phyloP scores from a whole-genome alignment of 2,888 invertebrate genomes.

The Agelastica alni region DNA sequence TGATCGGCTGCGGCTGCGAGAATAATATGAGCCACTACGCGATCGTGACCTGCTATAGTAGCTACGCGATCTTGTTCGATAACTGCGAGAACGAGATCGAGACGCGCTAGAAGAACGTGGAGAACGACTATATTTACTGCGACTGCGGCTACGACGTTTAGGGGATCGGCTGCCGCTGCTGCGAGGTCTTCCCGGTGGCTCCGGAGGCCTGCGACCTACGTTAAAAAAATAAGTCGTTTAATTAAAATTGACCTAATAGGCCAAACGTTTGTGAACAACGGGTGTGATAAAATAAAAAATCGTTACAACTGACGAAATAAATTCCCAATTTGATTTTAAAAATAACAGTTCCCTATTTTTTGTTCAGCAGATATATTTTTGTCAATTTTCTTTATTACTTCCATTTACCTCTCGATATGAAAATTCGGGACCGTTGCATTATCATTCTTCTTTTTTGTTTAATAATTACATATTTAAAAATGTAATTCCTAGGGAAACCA shows the following conservation, averaged over 20 bases:
- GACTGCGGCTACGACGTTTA: slow-evolving; percentile 70
- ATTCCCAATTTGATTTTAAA: no score
- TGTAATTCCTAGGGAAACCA: no score
- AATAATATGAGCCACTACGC: slow-evolving; percentile 60
- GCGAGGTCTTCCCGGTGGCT: slow-evolving; percentile 56
- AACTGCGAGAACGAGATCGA: slow-evolving; percentile 56
- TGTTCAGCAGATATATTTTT: no score
- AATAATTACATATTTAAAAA: no score
- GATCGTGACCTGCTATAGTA: slow-evolving; percentile 62
- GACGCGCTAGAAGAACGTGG: slow-evolving; percentile 57
- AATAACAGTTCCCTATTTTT: no score
- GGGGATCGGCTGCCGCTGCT: slow-evolving; percentile 64
- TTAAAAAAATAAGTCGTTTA: not conserved
- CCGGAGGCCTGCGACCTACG: slow-evolving; percentile 53
- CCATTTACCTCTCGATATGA: no score
- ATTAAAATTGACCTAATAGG: not conserved
- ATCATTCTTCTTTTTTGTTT: no score
- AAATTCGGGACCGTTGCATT: no score
- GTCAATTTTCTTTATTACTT: no score
- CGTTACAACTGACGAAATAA: no score
- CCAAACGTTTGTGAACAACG: no score
- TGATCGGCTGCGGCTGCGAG: slow-evolving; percentile 60
- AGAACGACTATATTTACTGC: slow-evolving; percentile 50
- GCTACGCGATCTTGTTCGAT: slow-evolving; percentile 63
- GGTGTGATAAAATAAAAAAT: no score